These are phyloP conservation scores for Clitarchus hookeri DNA, from an alignment of 2,888 invertebrate genomes.

Conservation along the genomic window DNA sequence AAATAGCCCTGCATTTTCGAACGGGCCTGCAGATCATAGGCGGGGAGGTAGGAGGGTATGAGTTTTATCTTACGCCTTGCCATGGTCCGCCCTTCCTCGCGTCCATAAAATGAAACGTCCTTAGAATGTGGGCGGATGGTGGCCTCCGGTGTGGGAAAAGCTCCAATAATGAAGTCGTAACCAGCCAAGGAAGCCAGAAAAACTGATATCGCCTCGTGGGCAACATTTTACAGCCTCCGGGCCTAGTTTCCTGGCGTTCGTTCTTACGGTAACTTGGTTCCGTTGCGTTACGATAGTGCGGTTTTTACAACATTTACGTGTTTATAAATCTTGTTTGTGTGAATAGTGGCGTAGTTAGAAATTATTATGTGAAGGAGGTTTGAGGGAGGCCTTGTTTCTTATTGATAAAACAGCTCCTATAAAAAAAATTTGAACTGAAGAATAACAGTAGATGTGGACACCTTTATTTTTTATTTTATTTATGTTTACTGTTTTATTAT, in stretches of 20 bases:
- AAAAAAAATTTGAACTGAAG: no score
- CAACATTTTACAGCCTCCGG: neutral
- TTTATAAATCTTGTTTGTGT: no score
- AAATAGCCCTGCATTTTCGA: neutral
- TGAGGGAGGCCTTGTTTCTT: no score
- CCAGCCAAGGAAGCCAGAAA: neutral
- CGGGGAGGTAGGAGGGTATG: neutral
- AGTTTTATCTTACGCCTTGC: neutral
- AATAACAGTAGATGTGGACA: no score
- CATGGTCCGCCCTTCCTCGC: neutral
- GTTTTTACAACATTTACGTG: no score
- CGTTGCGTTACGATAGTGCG: no score
- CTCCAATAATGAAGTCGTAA: conserved; percentile 1
- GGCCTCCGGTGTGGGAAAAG: neutral
- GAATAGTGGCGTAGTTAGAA: no score
- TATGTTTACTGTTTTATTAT: no score
- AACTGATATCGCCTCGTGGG: neutral
- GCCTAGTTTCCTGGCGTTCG: neutral
- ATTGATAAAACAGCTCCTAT: no score
- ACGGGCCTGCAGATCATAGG: neutral
- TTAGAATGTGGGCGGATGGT: neutral
- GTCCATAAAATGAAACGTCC: neutral
- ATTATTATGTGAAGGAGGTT: no score
- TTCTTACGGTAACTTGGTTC: neutral
- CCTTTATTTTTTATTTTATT: no score